Base-by-base conservation (phyloP, 2,113 vertebrate genomes). In the Eupsittula cactorum region DNA sequence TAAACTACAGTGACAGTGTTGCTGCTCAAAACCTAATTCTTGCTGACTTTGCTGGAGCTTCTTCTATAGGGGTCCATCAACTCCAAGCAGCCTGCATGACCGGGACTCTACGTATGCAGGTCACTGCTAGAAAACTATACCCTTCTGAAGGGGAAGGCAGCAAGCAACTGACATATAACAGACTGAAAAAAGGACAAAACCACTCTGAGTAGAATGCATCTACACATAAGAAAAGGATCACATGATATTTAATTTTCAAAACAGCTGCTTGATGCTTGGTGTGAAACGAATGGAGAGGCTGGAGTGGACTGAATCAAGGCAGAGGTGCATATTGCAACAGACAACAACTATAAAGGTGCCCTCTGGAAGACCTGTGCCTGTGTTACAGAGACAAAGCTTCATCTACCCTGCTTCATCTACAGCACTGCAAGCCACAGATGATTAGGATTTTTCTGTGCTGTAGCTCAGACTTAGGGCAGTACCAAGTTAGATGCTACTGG, bases 61-160 rank as follows among this genome's bases (percentile, higher is more conserved):
- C 82, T 60, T 50, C 23, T 21, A 71, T 1, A 46, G 11, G 5
- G 13, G 15, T 65, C 42, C 8, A 5, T 35, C 37, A 31, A 63
- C 65, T 49, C 50, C 0, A 0, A 90, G 69, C 46, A 88, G 73
- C 33, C 53, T 67, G 53, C 47, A 70, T 74, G 53, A 81, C 23
- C 1, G 1, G 42, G 42, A 52, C 24, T 64, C 27, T 6, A 13
- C 1, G 1, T 10, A 24, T 27, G 46, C 2, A 9, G 3, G 9
- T 15, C 55, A 47, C 67, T 14, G 13, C 44, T 92, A 42, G 64
- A 79, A 46, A 85, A 57, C n/a, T 35, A 57, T 55, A 63, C 21
- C 27, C 29, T 57, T 52, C 86, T 39, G 41, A 67, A 85, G 29
- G n/a, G 55, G 16, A 86, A 69, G 52, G 73, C 82, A 92, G 77